Percentiles rank a stretch among this genome's conserved stretches.
Evolutionary conservation across 2,113 vertebrate species (phyloP).

Genomic region (Syrrhaptes paradoxus): DNA sequence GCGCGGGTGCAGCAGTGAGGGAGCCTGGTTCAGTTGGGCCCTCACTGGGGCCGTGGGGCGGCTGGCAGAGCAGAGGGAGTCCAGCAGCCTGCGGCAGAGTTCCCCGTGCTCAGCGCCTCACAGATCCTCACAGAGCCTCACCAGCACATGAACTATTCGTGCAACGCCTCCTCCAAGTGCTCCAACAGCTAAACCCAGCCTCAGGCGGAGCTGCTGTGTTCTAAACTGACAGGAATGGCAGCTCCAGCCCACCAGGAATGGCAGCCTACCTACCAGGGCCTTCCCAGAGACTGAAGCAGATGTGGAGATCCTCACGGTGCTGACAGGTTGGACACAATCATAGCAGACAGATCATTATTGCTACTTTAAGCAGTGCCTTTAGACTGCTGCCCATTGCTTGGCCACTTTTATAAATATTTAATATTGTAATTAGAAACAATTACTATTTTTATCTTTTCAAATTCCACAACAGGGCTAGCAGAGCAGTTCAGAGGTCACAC

Average conservation of each 20-base stretch:
- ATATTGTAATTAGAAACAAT: background rate
- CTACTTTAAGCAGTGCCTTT: background rate
- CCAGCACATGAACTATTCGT: fast-evolving
- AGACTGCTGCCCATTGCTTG: background rate
- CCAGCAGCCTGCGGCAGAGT: fast-evolving
- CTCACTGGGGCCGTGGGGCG: fast-evolving
- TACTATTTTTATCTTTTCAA: background rate
- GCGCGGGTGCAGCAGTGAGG: background rate
- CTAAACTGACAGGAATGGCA: background rate
- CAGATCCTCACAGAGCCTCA: too few relatives aligned
- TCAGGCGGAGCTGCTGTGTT: fast-evolving
- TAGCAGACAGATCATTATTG: fast-evolving
- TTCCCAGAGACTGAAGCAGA: fast-evolving
- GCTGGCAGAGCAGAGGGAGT: background rate
- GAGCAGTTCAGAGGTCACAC: background rate
- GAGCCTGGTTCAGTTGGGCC: fast-evolving
- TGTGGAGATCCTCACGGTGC: fast-evolving
- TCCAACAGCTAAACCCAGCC: too few relatives aligned
- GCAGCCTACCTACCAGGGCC: fast-evolving
- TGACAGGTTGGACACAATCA: fast-evolving
- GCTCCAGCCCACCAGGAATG: fast-evolving
- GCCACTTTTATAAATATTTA: background rate
- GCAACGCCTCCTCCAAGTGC: background rate
- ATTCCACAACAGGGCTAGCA: background rate
- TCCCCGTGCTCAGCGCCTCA: background rate